Evolutionary conservation across 2,888 invertebrate species (phyloP).

Genomic region (Lasioglossum figueresi): DNA sequence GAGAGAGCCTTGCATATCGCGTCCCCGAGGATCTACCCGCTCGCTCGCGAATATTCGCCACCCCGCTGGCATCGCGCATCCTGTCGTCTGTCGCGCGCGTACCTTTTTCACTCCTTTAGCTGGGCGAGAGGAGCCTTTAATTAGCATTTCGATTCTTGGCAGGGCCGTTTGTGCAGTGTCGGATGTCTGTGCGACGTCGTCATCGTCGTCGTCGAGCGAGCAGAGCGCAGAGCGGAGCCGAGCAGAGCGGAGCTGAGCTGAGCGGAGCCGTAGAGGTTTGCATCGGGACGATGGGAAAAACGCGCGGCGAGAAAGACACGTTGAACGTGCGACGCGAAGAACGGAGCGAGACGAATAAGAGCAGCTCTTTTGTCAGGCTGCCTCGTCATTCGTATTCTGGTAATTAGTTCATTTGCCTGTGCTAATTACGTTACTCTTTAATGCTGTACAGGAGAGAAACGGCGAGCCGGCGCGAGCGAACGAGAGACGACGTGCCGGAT

Average conservation of each 20-base stretch:
- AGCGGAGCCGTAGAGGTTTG: slow-evolving; percentile 12
- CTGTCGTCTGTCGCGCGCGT: slow-evolving; percentile 35
- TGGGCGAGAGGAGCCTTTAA: slow-evolving; percentile 71
- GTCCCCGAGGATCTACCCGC: slow-evolving; percentile 28
- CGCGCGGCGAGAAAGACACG: slow-evolving; percentile 23
- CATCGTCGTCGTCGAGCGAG: slow-evolving; percentile 23
- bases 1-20: not conserved
- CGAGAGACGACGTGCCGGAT: not conserved
- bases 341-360: slow-evolving; percentile 47
- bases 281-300: slow-evolving; percentile 45
- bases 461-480: slow-evolving; percentile 13
- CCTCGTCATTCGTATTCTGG: slow-evolving; percentile 78
- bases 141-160: slow-evolving; percentile 78
- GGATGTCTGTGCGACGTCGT: slow-evolving; percentile 32
- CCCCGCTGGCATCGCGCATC: slow-evolving; percentile 25
- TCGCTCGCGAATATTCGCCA: slow-evolving; percentile 1
- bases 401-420: slow-evolving; percentile 82
- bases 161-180: slow-evolving; percentile 58
- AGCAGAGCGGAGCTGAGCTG: not conserved
- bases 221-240: not conserved
- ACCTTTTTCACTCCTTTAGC: slow-evolving; percentile 48
- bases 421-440: slow-evolving; percentile 80
- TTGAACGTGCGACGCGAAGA: slow-evolving; percentile 39
- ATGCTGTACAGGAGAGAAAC: slow-evolving; percentile 66
- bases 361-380: slow-evolving; percentile 75